Conservation (phyloP, 2,888 invertebrate species). For the Trissonchulus latispiculum region DNA sequence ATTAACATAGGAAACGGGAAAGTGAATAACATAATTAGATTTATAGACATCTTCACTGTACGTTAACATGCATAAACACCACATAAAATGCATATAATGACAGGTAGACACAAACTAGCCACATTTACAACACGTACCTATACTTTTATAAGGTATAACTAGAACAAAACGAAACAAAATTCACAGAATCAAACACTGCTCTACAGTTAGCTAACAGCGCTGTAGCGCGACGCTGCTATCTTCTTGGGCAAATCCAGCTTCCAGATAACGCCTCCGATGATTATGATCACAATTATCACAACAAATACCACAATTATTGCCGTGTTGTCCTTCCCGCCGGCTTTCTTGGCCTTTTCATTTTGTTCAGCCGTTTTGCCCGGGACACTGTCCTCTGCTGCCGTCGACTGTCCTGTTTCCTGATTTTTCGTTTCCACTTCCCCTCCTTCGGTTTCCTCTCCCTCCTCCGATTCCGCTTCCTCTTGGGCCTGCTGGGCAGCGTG, state of each 20-base stretch:
- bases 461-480: background rate
- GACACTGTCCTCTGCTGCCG: background rate
- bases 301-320: constrained; percentile 17
- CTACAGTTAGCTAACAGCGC: background rate
- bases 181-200: too few species aligned
- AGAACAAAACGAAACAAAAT: too few species aligned
- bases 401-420: background rate
- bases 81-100: too few species aligned
- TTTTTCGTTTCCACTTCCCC: background rate
- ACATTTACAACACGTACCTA: too few species aligned
- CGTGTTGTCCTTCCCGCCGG: constrained; percentile 15
- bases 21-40: too few species aligned
- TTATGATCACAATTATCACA: constrained; percentile 37
- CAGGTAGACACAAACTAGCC: too few species aligned
- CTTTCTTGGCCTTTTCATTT: background rate
- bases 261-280: constrained; percentile 39
- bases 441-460: background rate
- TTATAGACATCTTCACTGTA: too few species aligned
- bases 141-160: too few species aligned
- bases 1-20: too few species aligned
- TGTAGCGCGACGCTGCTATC: constrained; percentile 41
- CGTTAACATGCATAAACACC: too few species aligned
- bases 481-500: background rate
- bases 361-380: too few species aligned
- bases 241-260: constrained; percentile 40